A percentile compares a stretch with the other conserved stretches of the same genome.
phyloP scores from a whole-genome alignment of 2,113 vertebrate species.

The Ictidomys tridecemlineatus region DNA sequence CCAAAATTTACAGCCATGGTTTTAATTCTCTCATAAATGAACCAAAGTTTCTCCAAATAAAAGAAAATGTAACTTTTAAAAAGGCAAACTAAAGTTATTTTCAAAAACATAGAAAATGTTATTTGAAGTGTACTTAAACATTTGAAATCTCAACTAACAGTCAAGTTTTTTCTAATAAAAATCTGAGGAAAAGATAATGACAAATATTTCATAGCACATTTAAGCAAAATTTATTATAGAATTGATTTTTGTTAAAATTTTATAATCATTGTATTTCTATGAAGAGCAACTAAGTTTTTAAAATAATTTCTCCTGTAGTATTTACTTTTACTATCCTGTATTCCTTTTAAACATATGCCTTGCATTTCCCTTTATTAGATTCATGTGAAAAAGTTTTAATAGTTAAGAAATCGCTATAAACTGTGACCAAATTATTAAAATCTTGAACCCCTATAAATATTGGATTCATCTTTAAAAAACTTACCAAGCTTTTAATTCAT shows the following conservation, averaged over 20 bases:
- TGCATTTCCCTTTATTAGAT: too few relatives aligned
- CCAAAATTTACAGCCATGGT: not conserved
- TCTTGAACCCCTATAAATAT: too few relatives aligned
- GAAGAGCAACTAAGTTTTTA: not conserved
- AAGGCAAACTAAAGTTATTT: not conserved
- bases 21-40: not conserved
- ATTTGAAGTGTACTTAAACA: conserved; percentile 56
- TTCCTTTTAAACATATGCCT: not conserved
- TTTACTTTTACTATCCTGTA: not conserved
- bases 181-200: conserved; percentile 69
- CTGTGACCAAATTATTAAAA: too few relatives aligned
- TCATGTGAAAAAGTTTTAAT: too few relatives aligned
- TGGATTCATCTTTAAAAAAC: too few relatives aligned
- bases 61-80: conserved; percentile 44
- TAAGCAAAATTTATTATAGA: conserved; percentile 73
- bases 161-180: conserved; percentile 73
- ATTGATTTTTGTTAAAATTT: conserved; percentile 26
- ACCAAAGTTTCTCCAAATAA: conserved; percentile 23
- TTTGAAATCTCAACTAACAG: conserved; percentile 63
- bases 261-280: conserved; percentile 4
- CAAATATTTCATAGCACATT: conserved; percentile 69
- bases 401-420: too few relatives aligned
- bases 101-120: conserved; percentile 28
- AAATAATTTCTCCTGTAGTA: not conserved
- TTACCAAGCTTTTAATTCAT: too few relatives aligned